phyloP scores from a whole-genome alignment of 2,797 vertebrate genomes.

The Anguilla marmorata region DNA sequence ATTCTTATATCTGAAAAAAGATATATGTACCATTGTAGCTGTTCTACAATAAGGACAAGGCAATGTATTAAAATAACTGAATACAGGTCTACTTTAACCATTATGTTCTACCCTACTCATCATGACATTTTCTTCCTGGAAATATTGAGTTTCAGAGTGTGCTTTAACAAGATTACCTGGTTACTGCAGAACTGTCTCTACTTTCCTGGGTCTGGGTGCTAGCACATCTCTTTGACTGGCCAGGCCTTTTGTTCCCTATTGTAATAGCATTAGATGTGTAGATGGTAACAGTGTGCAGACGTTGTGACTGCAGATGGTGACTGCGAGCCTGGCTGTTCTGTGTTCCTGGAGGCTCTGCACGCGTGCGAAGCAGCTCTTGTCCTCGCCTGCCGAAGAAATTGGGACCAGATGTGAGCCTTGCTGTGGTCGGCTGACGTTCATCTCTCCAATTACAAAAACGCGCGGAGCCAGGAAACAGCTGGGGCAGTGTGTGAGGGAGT shows the following conservation, averaged over 20 bases:
- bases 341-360: background rate
- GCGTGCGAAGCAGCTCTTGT: background rate
- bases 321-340: background rate
- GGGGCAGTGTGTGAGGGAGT: background rate
- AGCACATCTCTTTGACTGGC: background rate
- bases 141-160: background rate
- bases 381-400: conserved; percentile 4
- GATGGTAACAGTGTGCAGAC: background rate
- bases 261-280: background rate
- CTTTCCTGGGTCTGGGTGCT: background rate
- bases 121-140: background rate
- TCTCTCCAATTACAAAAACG: conserved; percentile 11
- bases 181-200: background rate
- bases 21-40: background rate
- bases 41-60: background rate
- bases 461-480: conserved; percentile 5
- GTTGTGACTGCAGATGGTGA: background rate
- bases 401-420: conserved; percentile 17
- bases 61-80: background rate
- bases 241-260: background rate
- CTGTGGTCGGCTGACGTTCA: conserved; percentile 9
- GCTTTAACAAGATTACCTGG: background rate
- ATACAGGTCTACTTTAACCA: background rate
- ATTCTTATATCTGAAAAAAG: background rate
- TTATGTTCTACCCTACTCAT: background rate